Evolutionary conservation across 1,140 invertebrate genomes (phyloP).

Genomic region (Halictus rubicundus): DNA sequence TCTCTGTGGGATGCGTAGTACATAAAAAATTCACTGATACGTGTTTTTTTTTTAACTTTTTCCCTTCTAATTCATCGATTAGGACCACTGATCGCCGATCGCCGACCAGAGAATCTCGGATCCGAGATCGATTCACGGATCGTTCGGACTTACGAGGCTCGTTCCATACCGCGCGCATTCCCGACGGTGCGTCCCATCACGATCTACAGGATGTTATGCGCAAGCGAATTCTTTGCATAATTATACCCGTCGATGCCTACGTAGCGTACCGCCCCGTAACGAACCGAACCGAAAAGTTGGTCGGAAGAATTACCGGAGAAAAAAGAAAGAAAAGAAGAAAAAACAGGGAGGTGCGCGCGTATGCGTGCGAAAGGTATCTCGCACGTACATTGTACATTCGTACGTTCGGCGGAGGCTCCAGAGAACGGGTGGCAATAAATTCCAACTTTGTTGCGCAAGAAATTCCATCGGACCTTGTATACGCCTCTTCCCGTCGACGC

Average conservation of each 20-base stretch:
- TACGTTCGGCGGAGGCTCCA: neutral
- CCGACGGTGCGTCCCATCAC: neutral
- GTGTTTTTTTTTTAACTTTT: too few species aligned
- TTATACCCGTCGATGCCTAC: neutral
- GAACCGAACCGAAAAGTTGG: neutral
- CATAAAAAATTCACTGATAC: too few species aligned
- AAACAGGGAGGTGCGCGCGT: too few species aligned
- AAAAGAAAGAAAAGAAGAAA: too few species aligned
- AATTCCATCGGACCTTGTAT: slow-evolving; percentile 14
- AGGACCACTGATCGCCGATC: too few species aligned
- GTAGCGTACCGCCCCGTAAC: neutral
- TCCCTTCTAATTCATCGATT: too few species aligned
- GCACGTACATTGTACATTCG: too few species aligned
- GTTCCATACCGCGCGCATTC: neutral
- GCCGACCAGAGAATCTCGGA: neutral
- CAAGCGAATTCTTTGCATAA: slow-evolving; percentile 6
- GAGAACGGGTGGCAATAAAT: slow-evolving; percentile 30
- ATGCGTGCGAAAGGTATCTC: too few species aligned
- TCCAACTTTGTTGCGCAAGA: slow-evolving; percentile 27
- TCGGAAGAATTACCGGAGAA: too few species aligned
- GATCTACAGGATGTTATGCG: slow-evolving; percentile 7
- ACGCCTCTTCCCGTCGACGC: neutral
- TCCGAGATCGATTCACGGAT: too few species aligned
- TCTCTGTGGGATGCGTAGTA: too few species aligned
- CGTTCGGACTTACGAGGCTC: neutral